Evolutionary conservation across 1,140 invertebrate genomes (phyloP), one percentile per base, ranked within the genome.

Genomic region (Coenobita brevimanus): DNA sequence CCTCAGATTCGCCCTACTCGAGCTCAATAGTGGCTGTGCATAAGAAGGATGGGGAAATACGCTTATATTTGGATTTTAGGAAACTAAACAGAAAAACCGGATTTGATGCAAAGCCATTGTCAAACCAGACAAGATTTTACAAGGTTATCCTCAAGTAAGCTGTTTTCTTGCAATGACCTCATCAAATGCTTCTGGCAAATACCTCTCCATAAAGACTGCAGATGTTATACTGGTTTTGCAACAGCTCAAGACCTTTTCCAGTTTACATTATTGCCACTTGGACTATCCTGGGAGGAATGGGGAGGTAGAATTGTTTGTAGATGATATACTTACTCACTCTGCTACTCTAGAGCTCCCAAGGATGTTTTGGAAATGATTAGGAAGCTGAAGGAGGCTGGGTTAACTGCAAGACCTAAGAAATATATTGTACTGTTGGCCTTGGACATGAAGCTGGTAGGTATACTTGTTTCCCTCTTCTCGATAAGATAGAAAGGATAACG

Each of bases 41-140:
- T 6, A 78, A 78, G 46, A 54, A 43, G 6, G 41, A 13, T 78
- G 75, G 41, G 1, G 46, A 21, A 6, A 15, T 43, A n/a, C 41
- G 75, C 21, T n/a, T 43, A 24, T 78, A 41, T 50, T 43, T 41
- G 4, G 75, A 78, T n/a, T 78, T 43, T 30, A 78, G 38, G 30
- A 41, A 13, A 43, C 30, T 78, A 8, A 78, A 78, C 46, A 41
- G 41, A 21, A 41, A 43, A n/a, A 78, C 75, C n/a, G 46, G 21
- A 46, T 78, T 78, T 78, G 75, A 78, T 46, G 38, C 38, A 2
- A 21, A 78, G 46, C 75, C 75, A 43, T 43, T 78, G 75, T 41
- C 21, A 78, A 17, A n/a, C 46, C 17, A 15, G 75, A 78, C n/a
- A 41, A 54, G 3, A 24, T 27, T 46, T 78, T n/a, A 6, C 38